Conservation (phyloP, 2,888 invertebrate genomes). For the Eilema sororculum region DNA sequence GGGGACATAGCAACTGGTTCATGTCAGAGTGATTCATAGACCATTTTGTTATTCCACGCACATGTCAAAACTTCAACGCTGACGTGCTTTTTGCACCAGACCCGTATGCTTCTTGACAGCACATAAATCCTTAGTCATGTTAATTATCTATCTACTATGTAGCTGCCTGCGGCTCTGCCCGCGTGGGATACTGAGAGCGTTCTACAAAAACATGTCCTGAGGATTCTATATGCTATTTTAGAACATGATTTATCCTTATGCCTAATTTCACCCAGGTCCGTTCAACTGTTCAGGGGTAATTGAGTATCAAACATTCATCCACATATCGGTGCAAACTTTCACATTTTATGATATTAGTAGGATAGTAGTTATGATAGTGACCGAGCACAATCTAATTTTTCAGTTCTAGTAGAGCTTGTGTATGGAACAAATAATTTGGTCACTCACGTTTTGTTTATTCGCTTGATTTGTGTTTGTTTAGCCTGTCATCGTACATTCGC, state of each 20-base stretch:
- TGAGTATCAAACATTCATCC: neutral
- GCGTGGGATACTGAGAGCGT: neutral
- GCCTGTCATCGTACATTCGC: too few relatives aligned
- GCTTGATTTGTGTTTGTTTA: too few relatives aligned
- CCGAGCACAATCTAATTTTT: neutral
- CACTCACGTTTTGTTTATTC: too few relatives aligned
- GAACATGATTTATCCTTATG: neutral
- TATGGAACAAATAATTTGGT: too few relatives aligned
- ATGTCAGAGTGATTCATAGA: constrained; percentile 48
- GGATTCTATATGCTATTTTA: neutral
- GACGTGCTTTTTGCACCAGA: constrained; percentile 56
- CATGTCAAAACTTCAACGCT: constrained; percentile 54
- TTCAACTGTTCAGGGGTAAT: too few relatives aligned
- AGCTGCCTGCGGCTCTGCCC: neutral
- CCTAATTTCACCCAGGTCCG: neutral
- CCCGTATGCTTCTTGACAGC: constrained; percentile 51
- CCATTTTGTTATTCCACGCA: constrained; percentile 54
- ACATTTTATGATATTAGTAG: neutral
- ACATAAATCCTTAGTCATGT: constrained; percentile 18
- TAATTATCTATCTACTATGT: constrained; percentile 11
- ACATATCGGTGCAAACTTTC: neutral
- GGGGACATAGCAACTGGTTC: constrained; percentile 57
- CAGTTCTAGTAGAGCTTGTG: too few relatives aligned
- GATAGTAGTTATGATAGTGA: neutral
- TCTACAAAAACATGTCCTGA: too few relatives aligned